Percentiles rank a stretch among this genome's conserved stretches.
Conservation (phyloP, 2,797 vertebrate genomes). For the Pogoniulus pusillus region DNA sequence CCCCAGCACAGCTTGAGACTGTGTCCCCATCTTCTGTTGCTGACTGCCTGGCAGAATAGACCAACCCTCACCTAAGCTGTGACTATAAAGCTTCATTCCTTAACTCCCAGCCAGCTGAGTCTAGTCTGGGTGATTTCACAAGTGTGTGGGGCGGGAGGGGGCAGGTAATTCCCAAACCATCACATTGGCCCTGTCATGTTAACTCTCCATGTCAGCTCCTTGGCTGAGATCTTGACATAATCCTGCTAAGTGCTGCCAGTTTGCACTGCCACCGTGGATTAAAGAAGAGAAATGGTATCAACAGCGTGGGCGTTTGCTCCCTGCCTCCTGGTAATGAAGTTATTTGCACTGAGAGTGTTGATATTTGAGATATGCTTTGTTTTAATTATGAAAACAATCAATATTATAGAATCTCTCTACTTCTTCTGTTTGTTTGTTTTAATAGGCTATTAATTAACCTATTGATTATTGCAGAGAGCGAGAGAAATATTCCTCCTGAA, state of each 20-base stretch:
- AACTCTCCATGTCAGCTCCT: slow-evolving; percentile 64
- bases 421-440: slow-evolving; percentile 1
- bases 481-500: slow-evolving; percentile 27
- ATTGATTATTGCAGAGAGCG: slow-evolving; percentile 19
- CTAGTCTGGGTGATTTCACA: too few species aligned
- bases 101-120: too few species aligned
- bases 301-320: slow-evolving; percentile 15
- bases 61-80: too few species aligned
- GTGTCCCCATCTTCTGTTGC: too few species aligned
- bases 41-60: too few species aligned
- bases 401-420: slow-evolving; percentile 45
- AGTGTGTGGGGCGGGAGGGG: too few species aligned
- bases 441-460: slow-evolving; percentile 59
- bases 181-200: slow-evolving; percentile 59
- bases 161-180: too few species aligned
- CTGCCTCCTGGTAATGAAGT: slow-evolving; percentile 46
- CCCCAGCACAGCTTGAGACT: too few species aligned
- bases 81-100: too few species aligned
- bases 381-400: slow-evolving; percentile 67
- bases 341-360: slow-evolving; percentile 43
- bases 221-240: slow-evolving; percentile 74
- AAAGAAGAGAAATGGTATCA: slow-evolving; percentile 68
- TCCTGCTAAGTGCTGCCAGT: slow-evolving; percentile 73
- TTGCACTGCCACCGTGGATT: slow-evolving; percentile 50
- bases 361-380: slow-evolving; percentile 61